Base-by-base conservation (phyloP, 2,113 vertebrate genomes). In the Micronisus gabar region DNA sequence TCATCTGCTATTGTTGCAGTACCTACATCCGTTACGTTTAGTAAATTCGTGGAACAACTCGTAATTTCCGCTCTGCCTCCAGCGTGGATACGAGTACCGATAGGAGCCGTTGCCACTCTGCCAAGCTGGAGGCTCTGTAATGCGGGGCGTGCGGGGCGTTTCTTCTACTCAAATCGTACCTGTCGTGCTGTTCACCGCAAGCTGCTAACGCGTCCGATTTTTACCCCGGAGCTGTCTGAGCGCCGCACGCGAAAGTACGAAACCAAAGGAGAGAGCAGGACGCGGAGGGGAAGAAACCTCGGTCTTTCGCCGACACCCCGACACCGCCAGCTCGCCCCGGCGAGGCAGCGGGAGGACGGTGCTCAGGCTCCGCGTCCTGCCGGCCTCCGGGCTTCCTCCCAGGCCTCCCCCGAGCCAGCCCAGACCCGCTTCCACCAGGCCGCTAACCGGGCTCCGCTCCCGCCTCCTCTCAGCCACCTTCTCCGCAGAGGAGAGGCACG, bases 321-420 rank as follows among this genome's bases (percentile, higher is more conserved):
- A 13, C 12, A 13, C 1, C 32, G 20, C 14, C 17, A 21, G 19
- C 15, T 15, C 15, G 27, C 11, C 25, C 29, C 1, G 20, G 23
- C 0, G 2, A 20, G 26, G 70, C 38, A 38, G 36, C 36, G 15
- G 27, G 38, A 26, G 43, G 50, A n/a, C 6, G 34, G 34, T 0
- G 0, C n/a, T 8, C 36, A 13, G 2, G 0, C 34, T 56, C 7
- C 2, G 0, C 4, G 8, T 13, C 30, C 45, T 34, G 36, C 13
- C 58, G 70, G 40, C 21, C 21, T 40, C 25, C 20, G 25, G 15
- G 29, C 40, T 47, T 85, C 27, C n/a, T 41, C 34, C 6, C 6
- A 10, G n/a, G 12, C 70, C 40, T 41, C 52, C 45, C 68, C 38
- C 18, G 25, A 4, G 38, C 32, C 70, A 15, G 15, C n/a, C 40